A percentile compares a stretch with the other conserved stretches of the same genome.
Conservation (phyloP, 2,888 invertebrate genomes). For the Troglohyphantes excavatus region DNA sequence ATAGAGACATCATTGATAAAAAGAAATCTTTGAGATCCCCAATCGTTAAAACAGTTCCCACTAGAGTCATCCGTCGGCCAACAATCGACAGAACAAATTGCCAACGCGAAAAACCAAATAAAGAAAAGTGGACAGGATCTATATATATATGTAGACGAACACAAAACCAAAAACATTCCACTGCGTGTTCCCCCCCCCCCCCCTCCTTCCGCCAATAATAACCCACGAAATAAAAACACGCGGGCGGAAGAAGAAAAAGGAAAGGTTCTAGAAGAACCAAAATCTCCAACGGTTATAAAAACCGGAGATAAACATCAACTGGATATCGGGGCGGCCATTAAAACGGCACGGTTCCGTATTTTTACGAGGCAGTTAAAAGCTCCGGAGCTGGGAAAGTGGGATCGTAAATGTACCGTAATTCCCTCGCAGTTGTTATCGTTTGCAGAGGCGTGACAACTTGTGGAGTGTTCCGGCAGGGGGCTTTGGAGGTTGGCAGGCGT, state of each 20-base stretch:
- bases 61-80: background rate
- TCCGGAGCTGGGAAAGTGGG: slow-evolving; percentile 65
- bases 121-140: background rate
- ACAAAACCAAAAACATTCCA: background rate
- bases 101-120: background rate
- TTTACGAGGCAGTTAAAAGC: slow-evolving; percentile 75
- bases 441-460: slow-evolving; percentile 61
- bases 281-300: slow-evolving; percentile 70
- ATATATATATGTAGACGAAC: background rate
- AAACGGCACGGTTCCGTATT: slow-evolving; percentile 43
- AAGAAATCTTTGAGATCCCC: background rate
- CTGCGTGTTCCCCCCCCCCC: background rate
- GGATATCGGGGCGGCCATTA: slow-evolving; percentile 39
- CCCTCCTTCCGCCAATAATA: background rate
- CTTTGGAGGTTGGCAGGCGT: background rate
- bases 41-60: background rate
- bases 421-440: slow-evolving; percentile 47
- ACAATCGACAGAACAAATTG: background rate
- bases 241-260: background rate
- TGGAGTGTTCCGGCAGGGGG: slow-evolving; percentile 27
- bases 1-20: background rate
- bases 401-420: slow-evolving; percentile 72
- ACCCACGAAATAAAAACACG: background rate
- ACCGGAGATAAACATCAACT: slow-evolving; percentile 69
- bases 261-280: background rate